Conservation (phyloP, 92 coral and sea anemone species). For the Zoanthus sansibaricus region DNA sequence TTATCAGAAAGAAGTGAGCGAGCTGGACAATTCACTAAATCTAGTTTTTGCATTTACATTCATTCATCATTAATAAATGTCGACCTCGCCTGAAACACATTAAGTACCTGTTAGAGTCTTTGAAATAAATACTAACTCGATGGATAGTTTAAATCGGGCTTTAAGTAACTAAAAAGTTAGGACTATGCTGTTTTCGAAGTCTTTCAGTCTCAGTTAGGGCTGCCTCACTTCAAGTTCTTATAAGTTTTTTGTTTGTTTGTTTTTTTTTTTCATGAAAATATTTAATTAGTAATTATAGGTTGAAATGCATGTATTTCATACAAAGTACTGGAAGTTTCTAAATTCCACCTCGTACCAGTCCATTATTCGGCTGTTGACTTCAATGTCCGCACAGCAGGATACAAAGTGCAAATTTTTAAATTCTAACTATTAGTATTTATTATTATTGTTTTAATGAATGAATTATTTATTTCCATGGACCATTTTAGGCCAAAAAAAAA, state of each 20-base stretch:
- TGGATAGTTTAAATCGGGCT: too few relatives aligned
- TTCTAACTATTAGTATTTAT: too few relatives aligned
- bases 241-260: not conserved
- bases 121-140: conserved; percentile 8
- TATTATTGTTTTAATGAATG: too few relatives aligned
- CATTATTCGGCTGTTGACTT: not conserved
- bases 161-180: not conserved
- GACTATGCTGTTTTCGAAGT: too few relatives aligned
- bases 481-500: too few relatives aligned
- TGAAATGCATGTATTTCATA: not conserved
- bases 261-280: not conserved
- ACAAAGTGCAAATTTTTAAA: not conserved
- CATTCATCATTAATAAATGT: conserved; percentile 28
- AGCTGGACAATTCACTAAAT: not conserved
- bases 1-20: not conserved
- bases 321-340: not conserved
- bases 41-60: conserved; percentile 10
- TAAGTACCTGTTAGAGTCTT: conserved; percentile 30
- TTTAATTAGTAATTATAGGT: not conserved
- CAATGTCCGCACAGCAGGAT: not conserved
- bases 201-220: not conserved
- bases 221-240: not conserved
- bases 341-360: not conserved
- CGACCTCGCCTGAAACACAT: conserved; percentile 32
- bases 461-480: too few relatives aligned